Conservation (phyloP, 2,888 invertebrate genomes). For the Notodonta ziczac region DNA sequence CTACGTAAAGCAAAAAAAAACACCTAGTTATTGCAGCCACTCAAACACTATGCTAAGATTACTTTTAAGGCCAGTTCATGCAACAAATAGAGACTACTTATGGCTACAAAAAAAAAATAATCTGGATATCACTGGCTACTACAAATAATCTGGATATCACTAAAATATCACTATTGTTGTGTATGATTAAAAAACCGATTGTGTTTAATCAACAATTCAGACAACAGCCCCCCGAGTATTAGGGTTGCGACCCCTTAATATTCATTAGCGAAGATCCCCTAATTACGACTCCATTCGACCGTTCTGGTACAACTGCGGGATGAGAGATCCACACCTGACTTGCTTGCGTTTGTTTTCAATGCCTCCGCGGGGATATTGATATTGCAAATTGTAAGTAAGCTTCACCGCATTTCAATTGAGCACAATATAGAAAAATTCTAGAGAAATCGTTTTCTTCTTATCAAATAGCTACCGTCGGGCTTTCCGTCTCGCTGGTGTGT, state of each 20-base stretch:
- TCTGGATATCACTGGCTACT: conserved; percentile 9
- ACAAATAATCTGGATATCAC: too few species aligned
- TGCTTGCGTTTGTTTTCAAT: conserved; percentile 65
- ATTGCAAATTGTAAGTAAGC: conserved; percentile 58
- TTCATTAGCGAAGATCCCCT: conserved; percentile 76
- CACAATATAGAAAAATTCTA: conserved; percentile 57
- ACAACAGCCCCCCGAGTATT: conserved; percentile 49
- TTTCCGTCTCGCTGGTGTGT: conserved; percentile 14
- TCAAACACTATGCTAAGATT: too few species aligned
- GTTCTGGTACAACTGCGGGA: conserved; percentile 50
- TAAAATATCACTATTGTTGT: conserved; percentile 39
- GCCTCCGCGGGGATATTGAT: conserved; percentile 69
- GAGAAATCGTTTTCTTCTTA: conserved; percentile 50
- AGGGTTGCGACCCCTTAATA: conserved; percentile 75
- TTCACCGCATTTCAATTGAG: conserved; percentile 63
- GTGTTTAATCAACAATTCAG: conserved; percentile 67
- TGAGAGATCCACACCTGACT: conserved; percentile 75
- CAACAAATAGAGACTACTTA: too few species aligned
- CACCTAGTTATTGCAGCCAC: too few species aligned
- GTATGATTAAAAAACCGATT: conserved; percentile 66
- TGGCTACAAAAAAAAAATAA: too few species aligned
- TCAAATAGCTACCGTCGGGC: conserved; percentile 22
- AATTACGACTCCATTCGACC: conserved; percentile 72
- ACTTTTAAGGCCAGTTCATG: too few species aligned
- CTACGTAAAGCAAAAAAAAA: too few species aligned